A percentile compares a stretch with the other conserved stretches of the same genome.
Conservation (phyloP, 2,113 vertebrate species). For the Morphnarchus princeps region DNA sequence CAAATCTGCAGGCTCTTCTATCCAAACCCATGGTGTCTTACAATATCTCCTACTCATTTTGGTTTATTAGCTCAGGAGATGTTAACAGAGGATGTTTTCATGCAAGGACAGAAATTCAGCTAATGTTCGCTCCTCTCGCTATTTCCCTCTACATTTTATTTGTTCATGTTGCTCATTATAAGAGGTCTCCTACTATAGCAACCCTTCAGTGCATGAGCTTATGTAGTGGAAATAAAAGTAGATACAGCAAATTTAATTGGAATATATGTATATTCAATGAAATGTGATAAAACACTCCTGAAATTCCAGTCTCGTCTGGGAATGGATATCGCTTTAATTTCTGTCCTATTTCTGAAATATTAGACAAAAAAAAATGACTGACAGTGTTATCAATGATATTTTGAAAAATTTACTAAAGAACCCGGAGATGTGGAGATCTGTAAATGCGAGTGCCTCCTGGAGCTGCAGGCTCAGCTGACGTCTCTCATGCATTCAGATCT, state of each 20-base stretch:
- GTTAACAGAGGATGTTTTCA: not conserved
- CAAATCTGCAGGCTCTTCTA: not conserved
- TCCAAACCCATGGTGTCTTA: not conserved
- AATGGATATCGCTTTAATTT: not conserved
- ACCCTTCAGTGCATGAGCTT: not conserved
- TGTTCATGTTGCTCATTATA: not conserved
- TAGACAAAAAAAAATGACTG: not conserved
- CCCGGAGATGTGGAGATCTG: not conserved
- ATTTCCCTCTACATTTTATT: not conserved
- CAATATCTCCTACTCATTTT: not conserved
- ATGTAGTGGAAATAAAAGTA: not conserved
- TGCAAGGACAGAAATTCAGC: not conserved
- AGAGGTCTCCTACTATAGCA: not conserved
- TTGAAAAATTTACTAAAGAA: not conserved
- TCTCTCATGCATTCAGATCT: not conserved
- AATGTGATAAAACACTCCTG: not conserved
- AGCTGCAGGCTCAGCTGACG: not conserved
- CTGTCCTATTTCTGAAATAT: not conserved
- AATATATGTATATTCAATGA: not conserved
- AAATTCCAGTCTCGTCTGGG: not conserved
- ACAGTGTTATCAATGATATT: not conserved
- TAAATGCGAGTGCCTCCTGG: fast-evolving
- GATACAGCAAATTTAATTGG: not conserved
- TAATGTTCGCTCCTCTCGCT: not conserved
- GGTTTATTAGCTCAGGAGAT: not conserved